These are phyloP conservation scores for Tachysurus fulvidraco DNA, from an alignment of 2,113 vertebrate genomes.

Conservation along the genomic window DNA sequence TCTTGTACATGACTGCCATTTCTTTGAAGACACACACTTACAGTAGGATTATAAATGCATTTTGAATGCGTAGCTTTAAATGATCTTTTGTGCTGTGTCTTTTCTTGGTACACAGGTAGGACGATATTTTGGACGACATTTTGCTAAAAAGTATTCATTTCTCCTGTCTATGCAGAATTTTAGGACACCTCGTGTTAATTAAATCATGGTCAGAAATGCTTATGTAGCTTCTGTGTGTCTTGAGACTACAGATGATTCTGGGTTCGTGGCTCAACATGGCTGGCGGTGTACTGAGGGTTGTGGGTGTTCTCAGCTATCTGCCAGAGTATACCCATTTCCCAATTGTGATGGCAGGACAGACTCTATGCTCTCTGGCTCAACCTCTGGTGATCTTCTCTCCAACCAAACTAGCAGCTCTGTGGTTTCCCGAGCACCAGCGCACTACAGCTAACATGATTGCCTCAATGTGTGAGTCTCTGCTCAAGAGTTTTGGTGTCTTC, in stretches of 20 bases:
- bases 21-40: too few relatives aligned
- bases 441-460: slow-evolving; percentile 88
- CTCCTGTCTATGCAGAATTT: too few relatives aligned
- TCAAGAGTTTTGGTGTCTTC: slow-evolving; percentile 5
- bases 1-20: too few relatives aligned
- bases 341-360: slow-evolving; percentile 82
- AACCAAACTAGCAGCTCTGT: slow-evolving; percentile 89
- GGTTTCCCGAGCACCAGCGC: slow-evolving; percentile 92
- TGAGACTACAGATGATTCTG: slow-evolving; percentile 76
- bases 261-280: slow-evolving; percentile 86
- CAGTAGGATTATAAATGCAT: too few relatives aligned
- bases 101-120: too few relatives aligned
- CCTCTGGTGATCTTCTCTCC: slow-evolving; percentile 89
- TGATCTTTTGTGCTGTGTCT: too few relatives aligned
- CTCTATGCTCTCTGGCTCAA: slow-evolving; percentile 84
- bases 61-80: too few relatives aligned
- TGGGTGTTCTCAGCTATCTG: slow-evolving; percentile 49
- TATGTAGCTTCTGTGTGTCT: background rate
- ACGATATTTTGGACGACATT: too few relatives aligned
- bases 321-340: slow-evolving; percentile 48
- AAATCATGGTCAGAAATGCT: background rate
- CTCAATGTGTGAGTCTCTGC: slow-evolving; percentile 85
- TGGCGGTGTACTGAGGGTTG: slow-evolving; percentile 75
- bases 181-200: too few relatives aligned
- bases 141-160: too few relatives aligned